These are phyloP conservation scores for Drosophila quinaria DNA, from an alignment of 2,888 invertebrate species.

Conservation along the genomic window DNA sequence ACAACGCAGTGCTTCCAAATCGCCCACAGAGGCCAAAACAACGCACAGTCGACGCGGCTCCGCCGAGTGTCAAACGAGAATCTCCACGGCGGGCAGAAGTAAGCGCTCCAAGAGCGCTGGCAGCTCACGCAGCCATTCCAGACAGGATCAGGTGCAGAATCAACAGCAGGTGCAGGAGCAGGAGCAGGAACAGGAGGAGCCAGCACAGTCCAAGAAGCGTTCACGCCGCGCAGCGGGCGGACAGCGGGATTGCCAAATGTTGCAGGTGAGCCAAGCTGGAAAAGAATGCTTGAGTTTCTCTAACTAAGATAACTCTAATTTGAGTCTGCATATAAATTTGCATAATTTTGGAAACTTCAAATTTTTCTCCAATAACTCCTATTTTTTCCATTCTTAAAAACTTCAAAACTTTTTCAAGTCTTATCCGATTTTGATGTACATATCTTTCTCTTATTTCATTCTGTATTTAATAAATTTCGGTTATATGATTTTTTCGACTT, in stretches of 20 bases:
- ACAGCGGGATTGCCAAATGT: slow-evolving; percentile 79
- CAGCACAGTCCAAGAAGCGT: slow-evolving; percentile 15
- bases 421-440: no score
- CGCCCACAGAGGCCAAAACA: slow-evolving; percentile 36
- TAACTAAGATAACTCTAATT: no score
- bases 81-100: slow-evolving; percentile 33
- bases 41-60: slow-evolving; percentile 45
- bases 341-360: no score
- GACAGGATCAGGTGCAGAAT: slow-evolving; percentile 31
- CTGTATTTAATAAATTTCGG: no score
- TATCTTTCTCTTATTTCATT: no score
- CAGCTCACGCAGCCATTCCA: slow-evolving; percentile 64
- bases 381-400: no score
- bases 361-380: no score
- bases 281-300: no score
- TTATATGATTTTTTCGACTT: no score
- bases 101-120: slow-evolving; percentile 81
- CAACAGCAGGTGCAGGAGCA: not conserved
- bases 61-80: slow-evolving; percentile 37
- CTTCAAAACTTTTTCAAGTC: no score
- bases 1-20: slow-evolving; percentile 44
- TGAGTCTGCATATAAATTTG: no score
- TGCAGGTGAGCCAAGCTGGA: slow-evolving; percentile 61
- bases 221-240: slow-evolving; percentile 41
- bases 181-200: not conserved